phyloP scores from a whole-genome alignment of 2,888 invertebrate genomes.

The Tethea ocularis region DNA sequence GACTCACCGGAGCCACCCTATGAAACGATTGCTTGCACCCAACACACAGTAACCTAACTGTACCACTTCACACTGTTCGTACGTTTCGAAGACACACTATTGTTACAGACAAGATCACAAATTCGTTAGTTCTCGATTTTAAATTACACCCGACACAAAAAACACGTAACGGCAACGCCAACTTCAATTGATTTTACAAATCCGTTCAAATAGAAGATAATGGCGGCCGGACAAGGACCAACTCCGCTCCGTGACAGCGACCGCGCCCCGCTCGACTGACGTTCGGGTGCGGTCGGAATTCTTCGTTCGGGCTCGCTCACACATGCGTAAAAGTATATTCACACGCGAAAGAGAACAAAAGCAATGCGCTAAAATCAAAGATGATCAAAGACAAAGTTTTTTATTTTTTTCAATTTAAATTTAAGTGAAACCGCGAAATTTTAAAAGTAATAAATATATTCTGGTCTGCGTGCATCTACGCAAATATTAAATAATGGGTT shows the following conservation, averaged over 20 bases:
- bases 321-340: slow-evolving; percentile 74
- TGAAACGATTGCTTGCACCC: slow-evolving; percentile 73
- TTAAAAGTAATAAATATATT: not conserved
- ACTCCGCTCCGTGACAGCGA: slow-evolving; percentile 84
- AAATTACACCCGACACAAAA: slow-evolving; percentile 57
- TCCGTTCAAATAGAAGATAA: slow-evolving; percentile 84
- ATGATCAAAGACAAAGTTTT: slow-evolving; percentile 45
- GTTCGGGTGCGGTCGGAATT: slow-evolving; percentile 77
- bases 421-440: slow-evolving; percentile 29
- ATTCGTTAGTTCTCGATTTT: slow-evolving; percentile 46
- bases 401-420: slow-evolving; percentile 23
- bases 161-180: slow-evolving; percentile 69
- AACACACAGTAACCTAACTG: slow-evolving; percentile 76
- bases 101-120: slow-evolving; percentile 39
- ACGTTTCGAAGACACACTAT: slow-evolving; percentile 44
- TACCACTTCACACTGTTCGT: slow-evolving; percentile 72
- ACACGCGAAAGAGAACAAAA: slow-evolving; percentile 66
- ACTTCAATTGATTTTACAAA: slow-evolving; percentile 80
- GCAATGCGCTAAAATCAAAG: slow-evolving; percentile 50
- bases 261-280: slow-evolving; percentile 85
- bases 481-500: too few species aligned
- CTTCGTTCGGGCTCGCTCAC: slow-evolving; percentile 79
- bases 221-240: slow-evolving; percentile 85
- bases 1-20: slow-evolving; percentile 77
- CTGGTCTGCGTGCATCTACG: too few species aligned